Evolutionary conservation across 2,888 invertebrate genomes (phyloP).

Genomic region (Thera obeliscata): DNA sequence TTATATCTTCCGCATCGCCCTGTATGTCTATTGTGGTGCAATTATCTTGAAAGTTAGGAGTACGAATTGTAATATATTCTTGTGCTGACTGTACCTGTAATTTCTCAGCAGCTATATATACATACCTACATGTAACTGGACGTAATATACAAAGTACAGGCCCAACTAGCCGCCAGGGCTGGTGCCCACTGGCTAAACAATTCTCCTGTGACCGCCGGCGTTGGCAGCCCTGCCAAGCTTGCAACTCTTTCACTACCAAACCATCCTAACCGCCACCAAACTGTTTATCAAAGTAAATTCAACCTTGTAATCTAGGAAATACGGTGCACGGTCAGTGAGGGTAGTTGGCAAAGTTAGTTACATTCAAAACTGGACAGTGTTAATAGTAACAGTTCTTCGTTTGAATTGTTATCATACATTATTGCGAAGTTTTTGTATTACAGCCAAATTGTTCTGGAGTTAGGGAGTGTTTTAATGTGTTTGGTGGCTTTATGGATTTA

Average conservation of each 20-base stretch:
- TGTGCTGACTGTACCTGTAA: background rate
- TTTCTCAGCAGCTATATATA: background rate
- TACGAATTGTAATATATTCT: too few species aligned
- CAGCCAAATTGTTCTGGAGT: slow-evolving; percentile 61
- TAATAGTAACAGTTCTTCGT: slow-evolving; percentile 69
- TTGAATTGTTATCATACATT: slow-evolving; percentile 58
- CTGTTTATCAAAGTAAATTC: background rate
- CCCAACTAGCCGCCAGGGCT: slow-evolving; percentile 43
- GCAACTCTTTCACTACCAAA: slow-evolving; percentile 48
- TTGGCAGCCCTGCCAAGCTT: slow-evolving; percentile 70
- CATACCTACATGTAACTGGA: background rate
- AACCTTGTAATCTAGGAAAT: slow-evolving; percentile 6
- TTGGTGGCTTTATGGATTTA: slow-evolving; percentile 40
- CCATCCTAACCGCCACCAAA: slow-evolving; percentile 21
- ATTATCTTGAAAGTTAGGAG: too few species aligned
- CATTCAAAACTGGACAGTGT: slow-evolving; percentile 70
- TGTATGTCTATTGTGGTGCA: too few species aligned
- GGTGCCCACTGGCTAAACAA: slow-evolving; percentile 68
- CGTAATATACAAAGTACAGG: slow-evolving; percentile 48
- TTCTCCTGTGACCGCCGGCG: slow-evolving; percentile 69
- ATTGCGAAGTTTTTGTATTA: slow-evolving; percentile 68
- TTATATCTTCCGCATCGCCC: too few species aligned
- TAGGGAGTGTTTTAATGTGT: slow-evolving; percentile 35
- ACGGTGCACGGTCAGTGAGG: slow-evolving; percentile 4
- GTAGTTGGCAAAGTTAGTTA: slow-evolving; percentile 44